These are phyloP conservation scores for Luidia sarsii DNA, from an alignment of 53 echinoderm and acorn worm species.

Conservation along the genomic window DNA sequence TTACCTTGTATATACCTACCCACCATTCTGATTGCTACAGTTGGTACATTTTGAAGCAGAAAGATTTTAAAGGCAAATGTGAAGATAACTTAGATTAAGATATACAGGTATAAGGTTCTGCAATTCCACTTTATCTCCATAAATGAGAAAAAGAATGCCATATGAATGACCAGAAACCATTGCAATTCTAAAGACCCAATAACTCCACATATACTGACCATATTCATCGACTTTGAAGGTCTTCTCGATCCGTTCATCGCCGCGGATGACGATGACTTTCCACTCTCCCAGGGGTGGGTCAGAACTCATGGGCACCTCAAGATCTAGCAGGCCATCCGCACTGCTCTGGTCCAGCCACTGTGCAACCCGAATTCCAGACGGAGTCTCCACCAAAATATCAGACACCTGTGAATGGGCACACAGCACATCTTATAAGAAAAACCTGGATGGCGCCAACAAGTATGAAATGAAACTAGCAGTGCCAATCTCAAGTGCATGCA, in stretches of 20 bases:
- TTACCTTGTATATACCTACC: too few relatives aligned
- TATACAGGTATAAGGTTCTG: too few relatives aligned
- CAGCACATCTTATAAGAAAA: too few relatives aligned
- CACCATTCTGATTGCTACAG: too few relatives aligned
- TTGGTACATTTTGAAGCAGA: too few relatives aligned
- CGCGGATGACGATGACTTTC: constrained; percentile 68
- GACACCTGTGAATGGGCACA: constrained; percentile 50
- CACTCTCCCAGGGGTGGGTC: constrained; percentile 84
- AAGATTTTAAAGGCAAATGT: too few relatives aligned
- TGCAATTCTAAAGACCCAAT: too few relatives aligned
- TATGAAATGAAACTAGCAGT: too few relatives aligned
- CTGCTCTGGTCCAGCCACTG: constrained; percentile 81
- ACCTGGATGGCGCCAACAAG: too few relatives aligned
- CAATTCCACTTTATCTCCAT: neutral
- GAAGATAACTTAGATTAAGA: too few relatives aligned
- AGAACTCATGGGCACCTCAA: constrained; percentile 70
- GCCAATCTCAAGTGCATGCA: too few relatives aligned
- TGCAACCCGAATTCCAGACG: constrained; percentile 65
- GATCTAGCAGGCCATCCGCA: constrained; percentile 75
- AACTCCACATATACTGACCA: constrained; percentile 58
- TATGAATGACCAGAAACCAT: neutral
- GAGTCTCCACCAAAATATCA: constrained; percentile 85
- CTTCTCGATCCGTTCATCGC: constrained; percentile 48
- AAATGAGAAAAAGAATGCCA: neutral
- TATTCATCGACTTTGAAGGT: constrained; percentile 91